Percentiles rank a stretch among this genome's conserved stretches.
Evolutionary conservation across 2,113 vertebrate genomes (phyloP).

Genomic region (Rhea americana): DNA sequence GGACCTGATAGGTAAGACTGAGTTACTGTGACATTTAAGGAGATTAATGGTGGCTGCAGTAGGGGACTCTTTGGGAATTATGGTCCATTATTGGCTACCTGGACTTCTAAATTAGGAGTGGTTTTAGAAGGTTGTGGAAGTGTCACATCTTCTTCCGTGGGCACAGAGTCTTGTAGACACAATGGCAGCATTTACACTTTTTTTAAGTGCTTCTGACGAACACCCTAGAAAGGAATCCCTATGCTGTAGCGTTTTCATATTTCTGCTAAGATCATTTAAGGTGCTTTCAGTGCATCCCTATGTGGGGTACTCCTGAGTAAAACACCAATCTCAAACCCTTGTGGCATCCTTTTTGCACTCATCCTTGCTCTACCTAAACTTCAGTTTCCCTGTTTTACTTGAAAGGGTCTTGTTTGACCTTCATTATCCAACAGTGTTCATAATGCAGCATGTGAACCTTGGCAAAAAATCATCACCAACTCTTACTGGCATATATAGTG

Average conservation of each 20-base stretch:
- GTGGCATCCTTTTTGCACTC: background rate
- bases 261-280: background rate
- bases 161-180: background rate
- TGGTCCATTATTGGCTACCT: background rate
- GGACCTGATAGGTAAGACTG: background rate
- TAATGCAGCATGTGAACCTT: background rate
- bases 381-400: background rate
- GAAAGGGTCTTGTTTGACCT: background rate
- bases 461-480: background rate
- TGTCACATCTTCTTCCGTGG: background rate
- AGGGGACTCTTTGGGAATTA: background rate
- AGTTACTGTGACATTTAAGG: background rate
- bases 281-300: background rate
- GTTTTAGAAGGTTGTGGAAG: background rate
- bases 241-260: background rate
- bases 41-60: background rate
- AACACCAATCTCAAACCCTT: background rate
- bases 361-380: background rate
- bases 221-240: background rate
- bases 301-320: background rate
- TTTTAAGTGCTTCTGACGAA: background rate
- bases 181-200: background rate
- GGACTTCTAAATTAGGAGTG: background rate
- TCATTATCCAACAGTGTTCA: background rate
- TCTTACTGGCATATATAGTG: accelerated